phyloP scores from a whole-genome alignment of 2,888 invertebrate genomes.

The Parnassius glacialis region DNA sequence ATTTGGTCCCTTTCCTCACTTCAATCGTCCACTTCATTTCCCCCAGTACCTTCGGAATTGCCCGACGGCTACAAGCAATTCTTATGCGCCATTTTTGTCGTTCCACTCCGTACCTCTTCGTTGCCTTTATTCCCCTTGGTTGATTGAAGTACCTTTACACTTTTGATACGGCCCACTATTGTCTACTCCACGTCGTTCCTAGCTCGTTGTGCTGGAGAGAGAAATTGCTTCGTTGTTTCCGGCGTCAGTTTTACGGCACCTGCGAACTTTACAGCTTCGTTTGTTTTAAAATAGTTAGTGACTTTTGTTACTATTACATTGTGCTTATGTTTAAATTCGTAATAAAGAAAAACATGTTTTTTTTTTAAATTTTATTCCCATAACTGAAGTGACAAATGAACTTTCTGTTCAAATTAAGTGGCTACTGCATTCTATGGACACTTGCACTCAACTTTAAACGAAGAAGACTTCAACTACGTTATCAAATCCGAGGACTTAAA shows the following conservation, averaged over 20 bases:
- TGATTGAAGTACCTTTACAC: conserved; percentile 19
- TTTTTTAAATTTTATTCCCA: no score
- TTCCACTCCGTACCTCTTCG: conserved; percentile 14
- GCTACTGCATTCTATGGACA: no score
- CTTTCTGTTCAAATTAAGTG: no score
- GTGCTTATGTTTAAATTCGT: no score
- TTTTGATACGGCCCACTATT: conserved; percentile 9
- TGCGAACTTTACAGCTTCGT: conserved; percentile 9
- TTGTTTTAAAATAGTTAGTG: conserved; percentile 4
- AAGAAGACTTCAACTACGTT: no score
- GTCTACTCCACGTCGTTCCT: background rate
- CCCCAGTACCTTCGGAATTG: conserved; percentile 6
- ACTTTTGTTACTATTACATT: background rate
- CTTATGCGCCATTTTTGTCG: conserved; percentile 12
- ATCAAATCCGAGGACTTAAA: no score
- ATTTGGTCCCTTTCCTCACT: conserved; percentile 3
- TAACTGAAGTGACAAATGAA: no score
- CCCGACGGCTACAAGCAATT: conserved; percentile 9
- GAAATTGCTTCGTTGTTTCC: conserved; percentile 8
- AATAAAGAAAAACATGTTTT: no score
- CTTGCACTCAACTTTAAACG: no score
- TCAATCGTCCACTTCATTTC: conserved; percentile 17
- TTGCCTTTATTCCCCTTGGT: conserved; percentile 13
- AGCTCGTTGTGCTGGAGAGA: background rate
- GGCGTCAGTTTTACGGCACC: background rate